Evolutionary conservation across 2,888 invertebrate genomes (phyloP).

Genomic region (Heliconius sara): DNA sequence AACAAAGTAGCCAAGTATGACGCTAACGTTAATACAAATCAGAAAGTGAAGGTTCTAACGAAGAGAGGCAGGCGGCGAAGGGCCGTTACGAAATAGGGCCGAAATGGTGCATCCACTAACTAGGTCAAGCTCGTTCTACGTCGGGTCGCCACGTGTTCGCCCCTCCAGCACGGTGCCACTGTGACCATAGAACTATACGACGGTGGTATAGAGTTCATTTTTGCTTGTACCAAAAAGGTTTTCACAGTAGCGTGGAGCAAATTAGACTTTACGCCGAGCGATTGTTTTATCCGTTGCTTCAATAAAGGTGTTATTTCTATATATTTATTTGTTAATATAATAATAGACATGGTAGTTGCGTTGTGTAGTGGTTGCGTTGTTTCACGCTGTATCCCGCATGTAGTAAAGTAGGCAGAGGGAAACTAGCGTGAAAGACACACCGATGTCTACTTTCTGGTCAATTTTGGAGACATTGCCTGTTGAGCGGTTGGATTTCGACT

Average conservation of each 20-base stretch:
- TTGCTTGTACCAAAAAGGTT: conserved; percentile 46
- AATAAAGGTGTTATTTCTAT: conserved; percentile 39
- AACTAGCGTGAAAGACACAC: too few species aligned
- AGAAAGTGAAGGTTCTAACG: conserved; percentile 52
- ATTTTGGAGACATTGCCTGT: too few species aligned
- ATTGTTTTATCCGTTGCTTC: conserved; percentile 53
- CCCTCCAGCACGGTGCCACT: conserved; percentile 49
- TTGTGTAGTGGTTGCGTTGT: conserved; percentile 47
- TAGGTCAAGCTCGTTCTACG: conserved; percentile 79
- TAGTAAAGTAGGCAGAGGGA: too few species aligned
- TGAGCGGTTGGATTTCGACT: too few species aligned
- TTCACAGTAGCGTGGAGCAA: conserved; percentile 65
- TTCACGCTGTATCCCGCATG: too few species aligned
- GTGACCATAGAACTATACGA: conserved; percentile 49
- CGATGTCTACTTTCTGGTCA: too few species aligned
- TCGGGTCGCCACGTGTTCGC: conserved; percentile 72
- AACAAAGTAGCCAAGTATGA: neutral
- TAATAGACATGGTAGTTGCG: conserved; percentile 52
- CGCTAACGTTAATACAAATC: conserved; percentile 31
- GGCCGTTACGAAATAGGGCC: conserved; percentile 72
- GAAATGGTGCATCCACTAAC: conserved; percentile 80
- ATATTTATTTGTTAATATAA: conserved; percentile 55
- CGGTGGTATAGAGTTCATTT: conserved; percentile 57
- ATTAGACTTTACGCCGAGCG: conserved; percentile 55
- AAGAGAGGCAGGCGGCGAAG: conserved; percentile 60